These are phyloP conservation scores for Oreotrochilus melanogaster DNA, from an alignment of 2,113 vertebrate species.

Conservation along the genomic window DNA sequence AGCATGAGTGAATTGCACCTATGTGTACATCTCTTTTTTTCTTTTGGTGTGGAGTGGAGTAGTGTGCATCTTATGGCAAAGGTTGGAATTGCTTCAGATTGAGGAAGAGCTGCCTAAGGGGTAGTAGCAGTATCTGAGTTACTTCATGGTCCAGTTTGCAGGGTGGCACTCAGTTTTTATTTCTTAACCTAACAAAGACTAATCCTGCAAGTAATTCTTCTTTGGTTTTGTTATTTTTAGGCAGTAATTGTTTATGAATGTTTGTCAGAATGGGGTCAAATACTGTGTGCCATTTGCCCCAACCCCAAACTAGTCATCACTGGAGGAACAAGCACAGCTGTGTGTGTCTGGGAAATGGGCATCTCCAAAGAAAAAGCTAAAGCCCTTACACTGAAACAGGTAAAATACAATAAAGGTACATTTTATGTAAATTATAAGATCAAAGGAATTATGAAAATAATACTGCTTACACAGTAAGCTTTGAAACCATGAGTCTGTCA, in stretches of 20 bases:
- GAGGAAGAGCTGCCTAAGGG: neutral
- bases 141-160: neutral
- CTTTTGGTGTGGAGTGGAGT: fast-evolving
- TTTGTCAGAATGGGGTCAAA: slow-evolving; percentile 96
- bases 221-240: slow-evolving; percentile 72
- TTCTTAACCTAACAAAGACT: neutral
- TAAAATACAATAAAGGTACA: slow-evolving; percentile 35
- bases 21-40: neutral
- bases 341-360: slow-evolving; percentile 97
- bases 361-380: slow-evolving; percentile 93
- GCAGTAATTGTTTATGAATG: slow-evolving; percentile 94
- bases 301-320: slow-evolving; percentile 94
- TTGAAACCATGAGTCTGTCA: neutral
- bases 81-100: neutral
- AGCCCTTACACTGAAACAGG: slow-evolving; percentile 93
- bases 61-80: neutral
- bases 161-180: neutral
- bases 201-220: neutral
- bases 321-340: slow-evolving; percentile 91
- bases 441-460: neutral
- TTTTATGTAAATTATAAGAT: neutral
- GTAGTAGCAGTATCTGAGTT: neutral
- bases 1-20: neutral
- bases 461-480: neutral
- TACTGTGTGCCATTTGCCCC: slow-evolving; percentile 94